Evolutionary conservation across 30 jellyfish, hydroid and myxozoan species (phyloP).

Genomic region (Aurelia aurita complex sp. Pacific): DNA sequence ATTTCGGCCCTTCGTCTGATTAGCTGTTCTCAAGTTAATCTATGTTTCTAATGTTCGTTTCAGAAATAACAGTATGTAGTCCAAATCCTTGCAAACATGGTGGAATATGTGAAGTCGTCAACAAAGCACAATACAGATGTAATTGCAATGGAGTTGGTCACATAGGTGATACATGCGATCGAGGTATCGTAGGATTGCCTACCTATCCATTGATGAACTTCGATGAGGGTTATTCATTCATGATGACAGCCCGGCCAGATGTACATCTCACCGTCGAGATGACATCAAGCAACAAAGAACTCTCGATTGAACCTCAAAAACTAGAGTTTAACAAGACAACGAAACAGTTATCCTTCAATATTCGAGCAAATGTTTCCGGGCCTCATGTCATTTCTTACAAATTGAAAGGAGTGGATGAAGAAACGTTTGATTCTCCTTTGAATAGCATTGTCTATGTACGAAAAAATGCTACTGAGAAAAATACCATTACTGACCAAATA

Average conservation of each 20-base stretch:
- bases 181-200: slow-evolving; percentile 58
- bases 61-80: slow-evolving; percentile 66
- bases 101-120: slow-evolving; percentile 34
- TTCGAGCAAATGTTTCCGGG: slow-evolving; percentile 29
- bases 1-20: too few relatives aligned
- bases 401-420: slow-evolving; percentile 35
- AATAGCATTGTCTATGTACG: slow-evolving; percentile 22
- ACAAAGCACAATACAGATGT: slow-evolving; percentile 34
- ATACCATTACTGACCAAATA: background rate
- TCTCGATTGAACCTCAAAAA: slow-evolving; percentile 16
- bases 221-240: background rate
- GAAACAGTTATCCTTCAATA: background rate
- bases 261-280: slow-evolving; percentile 17
- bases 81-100: slow-evolving; percentile 77
- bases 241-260: slow-evolving; percentile 51
- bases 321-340: slow-evolving; percentile 12
- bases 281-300: background rate
- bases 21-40: too few relatives aligned
- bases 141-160: slow-evolving; percentile 52
- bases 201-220: slow-evolving; percentile 20
- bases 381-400: slow-evolving; percentile 20
- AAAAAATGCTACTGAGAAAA: background rate
- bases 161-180: slow-evolving; percentile 44
- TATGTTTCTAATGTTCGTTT: background rate
- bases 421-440: slow-evolving; percentile 19